Base-by-base conservation (phyloP, 2,797 vertebrate species). In the Numenius phaeopus region DNA sequence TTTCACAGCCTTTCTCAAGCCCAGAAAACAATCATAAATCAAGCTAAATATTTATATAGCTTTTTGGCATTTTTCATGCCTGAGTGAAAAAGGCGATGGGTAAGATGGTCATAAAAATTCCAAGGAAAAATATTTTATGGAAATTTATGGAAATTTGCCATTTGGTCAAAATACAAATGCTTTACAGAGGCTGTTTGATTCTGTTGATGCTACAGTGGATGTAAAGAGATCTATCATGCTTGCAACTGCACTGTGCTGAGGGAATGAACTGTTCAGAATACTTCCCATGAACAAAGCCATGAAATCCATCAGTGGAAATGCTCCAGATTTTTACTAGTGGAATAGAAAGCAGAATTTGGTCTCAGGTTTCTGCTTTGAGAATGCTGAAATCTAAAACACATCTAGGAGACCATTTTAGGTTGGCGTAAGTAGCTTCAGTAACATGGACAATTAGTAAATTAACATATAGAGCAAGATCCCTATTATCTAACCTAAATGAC, bases 1-100 rank as follows among this genome's bases (percentile, higher is more conserved):
- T 95, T 95, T 97, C 88, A 87, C 29, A 94, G 75, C 14, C 71
- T 80, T 97, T 94, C 57, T 87, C 57, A 85, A 94, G 94, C 71
- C 76, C 91, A 97, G 89, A 97, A 96, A 94, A 71, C 75, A 94
- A 89, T 52, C 64, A 85, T 97, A 97, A 97, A 97, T 97, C 95
- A 91, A 73, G 59, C 52, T 61, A 94, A 94, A 95, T 97, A 94
- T 97, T 96, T 94, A 94, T 94, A 71, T 94, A 87, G 71, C 67
- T 97, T 97, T 96, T 92, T 94, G 90, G 65, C 91, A 89, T 96
- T 96, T 96, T 94, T 94, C 84, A 87, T 75, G 87, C 37, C 0
- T 85, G 92, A 95, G 59, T 92, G 87, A 95, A 87, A 87, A 95
- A 91, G 83, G 87, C 5, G 59, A 90, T 79, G 89, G 77, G 71